Conservation (phyloP, 2,888 invertebrate genomes). For the Syrista parreyssii region DNA sequence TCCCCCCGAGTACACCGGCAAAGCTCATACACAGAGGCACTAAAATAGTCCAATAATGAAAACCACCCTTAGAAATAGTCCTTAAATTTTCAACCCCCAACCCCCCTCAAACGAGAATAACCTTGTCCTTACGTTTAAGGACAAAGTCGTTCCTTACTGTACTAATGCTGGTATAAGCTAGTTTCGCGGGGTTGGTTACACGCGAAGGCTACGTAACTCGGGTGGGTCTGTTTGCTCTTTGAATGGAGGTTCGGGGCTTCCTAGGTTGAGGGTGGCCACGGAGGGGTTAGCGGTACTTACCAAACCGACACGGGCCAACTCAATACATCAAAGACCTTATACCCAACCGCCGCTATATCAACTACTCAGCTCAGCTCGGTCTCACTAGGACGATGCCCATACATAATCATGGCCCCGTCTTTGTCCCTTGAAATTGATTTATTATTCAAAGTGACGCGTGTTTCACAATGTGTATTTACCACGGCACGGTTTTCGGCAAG, state of each 20-base stretch:
- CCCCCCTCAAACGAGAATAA: too few relatives aligned
- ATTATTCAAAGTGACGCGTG: slow-evolving; percentile 66
- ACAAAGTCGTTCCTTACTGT: neutral
- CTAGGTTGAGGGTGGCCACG: slow-evolving; percentile 36
- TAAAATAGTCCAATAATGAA: too few relatives aligned
- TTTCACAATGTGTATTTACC: slow-evolving; percentile 66
- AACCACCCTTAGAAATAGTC: too few relatives aligned
- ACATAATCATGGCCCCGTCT: slow-evolving; percentile 64
- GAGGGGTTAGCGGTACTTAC: slow-evolving; percentile 51
- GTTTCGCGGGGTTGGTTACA: slow-evolving; percentile 56
- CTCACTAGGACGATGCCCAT: slow-evolving; percentile 57
- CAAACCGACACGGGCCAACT: slow-evolving; percentile 61
- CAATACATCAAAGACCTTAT: slow-evolving; percentile 64
- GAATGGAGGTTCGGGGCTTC: slow-evolving; percentile 36
- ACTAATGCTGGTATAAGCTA: slow-evolving; percentile 39
- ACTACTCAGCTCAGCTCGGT: slow-evolving; percentile 38
- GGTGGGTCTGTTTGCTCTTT: slow-evolving; percentile 39
- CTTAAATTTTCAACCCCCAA: too few relatives aligned
- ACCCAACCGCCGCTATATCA: slow-evolving; percentile 33
- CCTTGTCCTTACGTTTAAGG: too few relatives aligned
- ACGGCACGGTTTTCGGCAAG: slow-evolving; percentile 21
- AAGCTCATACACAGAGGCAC: too few relatives aligned
- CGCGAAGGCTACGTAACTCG: slow-evolving; percentile 17
- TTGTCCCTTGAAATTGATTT: slow-evolving; percentile 66
- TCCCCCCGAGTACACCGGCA: too few relatives aligned